Conservation (phyloP, 2,113 vertebrate species). For the Limanda limanda region DNA sequence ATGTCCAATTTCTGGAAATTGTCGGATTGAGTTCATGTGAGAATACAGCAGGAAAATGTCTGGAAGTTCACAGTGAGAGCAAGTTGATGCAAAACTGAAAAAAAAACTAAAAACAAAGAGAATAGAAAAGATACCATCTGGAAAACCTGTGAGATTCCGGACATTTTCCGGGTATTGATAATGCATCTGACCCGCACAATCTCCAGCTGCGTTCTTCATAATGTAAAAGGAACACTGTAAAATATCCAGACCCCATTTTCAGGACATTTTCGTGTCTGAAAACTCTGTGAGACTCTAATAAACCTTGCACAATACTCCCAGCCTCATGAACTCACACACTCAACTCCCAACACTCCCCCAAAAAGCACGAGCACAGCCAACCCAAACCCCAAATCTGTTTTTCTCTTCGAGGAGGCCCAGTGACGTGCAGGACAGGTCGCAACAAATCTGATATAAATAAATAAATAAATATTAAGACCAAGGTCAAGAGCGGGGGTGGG, state of each 20-base stretch:
- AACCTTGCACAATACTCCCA: constrained; percentile 61
- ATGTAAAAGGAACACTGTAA: not conserved
- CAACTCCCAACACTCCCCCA: constrained; percentile 56
- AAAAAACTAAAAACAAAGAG: not conserved
- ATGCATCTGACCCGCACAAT: not conserved
- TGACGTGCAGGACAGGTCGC: constrained; percentile 49
- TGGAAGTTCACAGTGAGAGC: too few relatives aligned
- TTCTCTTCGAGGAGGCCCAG: constrained; percentile 56
- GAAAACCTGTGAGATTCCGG: not conserved
- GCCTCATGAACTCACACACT: constrained; percentile 69
- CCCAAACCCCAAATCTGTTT: constrained; percentile 66
- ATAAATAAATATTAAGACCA: constrained; percentile 38
- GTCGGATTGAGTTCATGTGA: not conserved
- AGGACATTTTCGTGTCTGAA: too few relatives aligned
- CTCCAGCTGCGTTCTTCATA: not conserved
- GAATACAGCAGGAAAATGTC: too few relatives aligned
- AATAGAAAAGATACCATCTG: not conserved
- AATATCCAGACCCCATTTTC: not conserved
- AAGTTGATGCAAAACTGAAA: too few relatives aligned
- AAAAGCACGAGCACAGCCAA: constrained; percentile 63
- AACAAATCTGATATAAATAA: constrained; percentile 50
- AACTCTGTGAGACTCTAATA: constrained; percentile 53
- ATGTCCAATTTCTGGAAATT: not conserved
- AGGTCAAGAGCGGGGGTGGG: constrained; percentile 33
- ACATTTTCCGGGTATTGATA: not conserved